These are phyloP conservation scores for Chionomys nivalis DNA, from an alignment of 2,113 vertebrate species.

Conservation along the genomic window DNA sequence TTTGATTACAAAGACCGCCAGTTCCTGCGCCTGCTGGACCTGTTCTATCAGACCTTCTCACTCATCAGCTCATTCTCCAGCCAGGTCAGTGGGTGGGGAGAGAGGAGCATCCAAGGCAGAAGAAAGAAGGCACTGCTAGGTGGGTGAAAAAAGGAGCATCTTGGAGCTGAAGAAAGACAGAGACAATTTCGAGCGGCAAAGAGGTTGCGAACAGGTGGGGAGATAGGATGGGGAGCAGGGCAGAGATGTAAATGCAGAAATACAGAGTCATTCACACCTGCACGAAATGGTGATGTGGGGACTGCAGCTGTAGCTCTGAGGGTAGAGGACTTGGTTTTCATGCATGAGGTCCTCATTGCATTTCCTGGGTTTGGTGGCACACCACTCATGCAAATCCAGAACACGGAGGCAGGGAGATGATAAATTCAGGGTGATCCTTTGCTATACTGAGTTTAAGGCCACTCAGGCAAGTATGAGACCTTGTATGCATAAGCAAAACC, in stretches of 20 bases:
- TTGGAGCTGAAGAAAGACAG: accelerated
- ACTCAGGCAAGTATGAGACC: not conserved
- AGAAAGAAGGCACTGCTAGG: not conserved
- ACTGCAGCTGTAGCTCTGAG: too few species aligned
- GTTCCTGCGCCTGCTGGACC: too few species aligned
- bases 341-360: not conserved
- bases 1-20: constrained; percentile 65
- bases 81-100: too few species aligned
- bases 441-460: not conserved
- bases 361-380: not conserved
- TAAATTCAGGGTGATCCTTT: not conserved
- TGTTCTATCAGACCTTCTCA: too few species aligned
- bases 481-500: not conserved
- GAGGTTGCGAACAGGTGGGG: not conserved
- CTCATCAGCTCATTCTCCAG: too few species aligned
- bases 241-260: not conserved
- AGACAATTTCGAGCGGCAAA: not conserved
- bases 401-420: not conserved
- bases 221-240: not conserved
- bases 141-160: not conserved
- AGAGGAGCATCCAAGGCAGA: accelerated
- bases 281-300: not conserved
- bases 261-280: not conserved
- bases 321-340: not conserved
- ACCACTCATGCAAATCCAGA: not conserved